Evolutionary conservation across 2,797 vertebrate species (phyloP), one percentile per base, ranked within the genome.

Genomic region (Hypotaenidia philippensis): DNA sequence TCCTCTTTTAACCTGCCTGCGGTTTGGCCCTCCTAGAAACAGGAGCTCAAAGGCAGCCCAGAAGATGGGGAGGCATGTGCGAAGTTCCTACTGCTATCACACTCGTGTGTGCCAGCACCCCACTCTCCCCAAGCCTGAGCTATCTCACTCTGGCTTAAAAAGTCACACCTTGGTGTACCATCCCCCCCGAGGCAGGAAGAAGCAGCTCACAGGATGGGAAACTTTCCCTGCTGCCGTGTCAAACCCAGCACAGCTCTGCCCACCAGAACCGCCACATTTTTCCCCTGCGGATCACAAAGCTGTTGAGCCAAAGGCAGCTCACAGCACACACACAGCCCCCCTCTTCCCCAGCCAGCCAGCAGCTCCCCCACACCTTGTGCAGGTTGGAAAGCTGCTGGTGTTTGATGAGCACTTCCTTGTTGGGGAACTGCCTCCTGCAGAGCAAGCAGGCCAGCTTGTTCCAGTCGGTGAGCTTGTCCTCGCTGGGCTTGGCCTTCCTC

Each of bases 381-480:
- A 99, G 98, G 95, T 99, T 99, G 16, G 99, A 99, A 32, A 99
- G 99, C 97, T 99, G 99, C 96, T 99, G 99, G 97, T 99, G 99
- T 94, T 99, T 99, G 89, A 99, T 97, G 71, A 99, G 97, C 70
- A 99, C 99, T 50, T 99, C 99, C 97, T 99, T 99, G 97, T 99
- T 99, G 91, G 99, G 99, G 87, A 99, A 99, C 96, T 99, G 99
- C 77, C 99, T 98, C 96, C 99, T 98, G 97, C 99, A 99, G 15
- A 99, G 98, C 93, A 99, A 97, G 88, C 99, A 99, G 75, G 99
- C 99, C 98, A 99, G 98, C 96, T 99, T 99, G 96, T 99, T 99
- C 99, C 99, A 99, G 98, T 99, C 99, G 0, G 99, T 99, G 94
- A 99, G 98, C 96, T 98, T 99, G 96, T 99, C 99, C 1, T 99